Base-by-base conservation (phyloP, 2,888 invertebrate genomes). In the Drosophila kuntzei region DNA sequence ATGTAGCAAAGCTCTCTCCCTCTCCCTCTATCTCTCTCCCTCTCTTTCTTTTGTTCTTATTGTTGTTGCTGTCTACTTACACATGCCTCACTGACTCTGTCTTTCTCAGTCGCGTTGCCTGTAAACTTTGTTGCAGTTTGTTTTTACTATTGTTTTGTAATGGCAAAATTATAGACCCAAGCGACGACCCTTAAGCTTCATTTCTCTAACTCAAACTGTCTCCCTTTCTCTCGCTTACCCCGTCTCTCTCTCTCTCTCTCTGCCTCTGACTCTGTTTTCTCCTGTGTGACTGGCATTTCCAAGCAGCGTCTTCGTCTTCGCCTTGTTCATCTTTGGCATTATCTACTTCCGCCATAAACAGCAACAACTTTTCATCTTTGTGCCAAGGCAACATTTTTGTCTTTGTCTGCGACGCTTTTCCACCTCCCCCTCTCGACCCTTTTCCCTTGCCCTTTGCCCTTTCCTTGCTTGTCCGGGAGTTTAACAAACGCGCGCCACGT, bases 101-200 rank as follows among this genome's bases (percentile, higher is more conserved):
- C 37, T n/a, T 43, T 22, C 32, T 37, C 27, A 29, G 44, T 37
- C 44, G 16, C 50, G 27, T 29, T 41, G 75, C 44, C 60, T 57
- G 59, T 54, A 71, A 79, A 79, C 80, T 80, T 85, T 83, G 83
- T 81, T 89, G 77, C 83, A 84, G 83, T 84, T 83, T 81, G 76
- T 80, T 87, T 80, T 85, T 89, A 74, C 80, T 80, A 80, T 89
- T 85, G 89, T 81, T 82, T 84, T 86, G 88, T 89, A 88, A 88
- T 89, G 87, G 88, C 82, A 77, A 88, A 88, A 88, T 88, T 88
- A 88, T 89, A 88, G 86, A 89, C 87, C 84, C 76, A 61, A 73
- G 71, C 85, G 79, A 72, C 77, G 77, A 83, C 80, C 78, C 80
- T 80, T 84, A 66, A 74, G 77, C 85, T 79, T 79, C 76, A 71